Evolutionary conservation across 2,888 invertebrate genomes (phyloP), one percentile per base, ranked within the genome.

Genomic region (Leptinotarsa juncta): DNA sequence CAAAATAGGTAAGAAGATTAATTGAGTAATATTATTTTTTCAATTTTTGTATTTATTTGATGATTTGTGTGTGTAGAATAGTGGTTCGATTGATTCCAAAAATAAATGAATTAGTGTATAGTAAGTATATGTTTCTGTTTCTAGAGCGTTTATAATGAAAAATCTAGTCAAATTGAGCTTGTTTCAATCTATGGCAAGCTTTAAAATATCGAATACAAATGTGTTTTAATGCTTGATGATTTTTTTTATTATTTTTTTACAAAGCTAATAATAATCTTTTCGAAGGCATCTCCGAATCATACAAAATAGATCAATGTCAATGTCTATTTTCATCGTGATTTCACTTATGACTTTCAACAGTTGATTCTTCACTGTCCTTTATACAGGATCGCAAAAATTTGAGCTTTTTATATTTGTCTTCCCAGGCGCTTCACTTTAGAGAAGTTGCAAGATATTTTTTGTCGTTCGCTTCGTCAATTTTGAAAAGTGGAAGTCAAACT

Each of bases 141-240:
- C 75, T 77, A 74, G 78, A 77, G 75, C 76, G 72, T 72, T 77
- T 72, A 67, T 71, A 74, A 74, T 67, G 66, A 70, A 73, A 81
- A 80, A 70, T 81, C 81, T 81, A 80, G 81, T 81, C 80, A 79
- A 81, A 78, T 66, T 70, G 67, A 71, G 70, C 73, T 75, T 75
- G 69, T 72, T 65, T 23, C n/a, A 69, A 65, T 62, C 72, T 73
- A 75, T 65, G 2, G 79, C 82, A 82, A 83, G 81, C 81, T 80
- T 79, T 77, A 75, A 78, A 71, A 26, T 48, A 69, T 69, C 48
- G 32, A 53, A 69, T 57, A 57, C 32, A 69, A 57, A 57, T 57
- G 42, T 55, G 55, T 42, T 69, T 69, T 60, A 20, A 15, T 57
- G 69, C 69, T 57, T 69, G 42, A 48, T 32, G 57, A 74, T 78